Conservation (phyloP, 2,113 vertebrate genomes). For the Oplegnathus fasciatus region DNA sequence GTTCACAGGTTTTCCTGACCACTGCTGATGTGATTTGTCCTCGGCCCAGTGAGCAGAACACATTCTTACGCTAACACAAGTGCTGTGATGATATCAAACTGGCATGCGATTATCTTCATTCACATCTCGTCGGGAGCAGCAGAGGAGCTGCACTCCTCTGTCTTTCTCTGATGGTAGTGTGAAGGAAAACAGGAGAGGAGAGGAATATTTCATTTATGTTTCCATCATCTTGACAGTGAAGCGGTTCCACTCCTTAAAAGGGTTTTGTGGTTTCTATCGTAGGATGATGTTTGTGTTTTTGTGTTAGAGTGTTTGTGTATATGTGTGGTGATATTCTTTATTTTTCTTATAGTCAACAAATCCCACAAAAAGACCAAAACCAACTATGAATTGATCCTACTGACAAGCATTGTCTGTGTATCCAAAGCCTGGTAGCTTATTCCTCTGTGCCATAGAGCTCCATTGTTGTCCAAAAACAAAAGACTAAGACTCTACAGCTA, state of each 20-base stretch:
- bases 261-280: not conserved
- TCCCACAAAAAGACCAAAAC: not conserved
- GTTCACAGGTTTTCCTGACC: slow-evolving; percentile 38
- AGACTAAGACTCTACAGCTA: not conserved
- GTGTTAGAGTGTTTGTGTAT: too few species aligned
- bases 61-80: slow-evolving; percentile 32
- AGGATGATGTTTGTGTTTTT: not conserved
- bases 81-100: slow-evolving; percentile 36
- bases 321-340: not conserved
- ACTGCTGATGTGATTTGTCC: slow-evolving; percentile 41
- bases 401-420: not conserved
- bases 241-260: not conserved
- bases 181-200: not conserved
- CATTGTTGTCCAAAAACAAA: not conserved
- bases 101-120: slow-evolving; percentile 29
- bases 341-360: not conserved
- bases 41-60: slow-evolving; percentile 45
- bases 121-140: not conserved
- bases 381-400: too few species aligned
- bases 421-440: not conserved
- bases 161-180: not conserved
- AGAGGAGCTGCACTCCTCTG: not conserved
- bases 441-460: not conserved
- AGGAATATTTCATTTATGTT: not conserved
- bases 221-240: not conserved